Evolutionary conservation across 2,797 vertebrate genomes (phyloP).

Genomic region (Anomalospiza imberbis): DNA sequence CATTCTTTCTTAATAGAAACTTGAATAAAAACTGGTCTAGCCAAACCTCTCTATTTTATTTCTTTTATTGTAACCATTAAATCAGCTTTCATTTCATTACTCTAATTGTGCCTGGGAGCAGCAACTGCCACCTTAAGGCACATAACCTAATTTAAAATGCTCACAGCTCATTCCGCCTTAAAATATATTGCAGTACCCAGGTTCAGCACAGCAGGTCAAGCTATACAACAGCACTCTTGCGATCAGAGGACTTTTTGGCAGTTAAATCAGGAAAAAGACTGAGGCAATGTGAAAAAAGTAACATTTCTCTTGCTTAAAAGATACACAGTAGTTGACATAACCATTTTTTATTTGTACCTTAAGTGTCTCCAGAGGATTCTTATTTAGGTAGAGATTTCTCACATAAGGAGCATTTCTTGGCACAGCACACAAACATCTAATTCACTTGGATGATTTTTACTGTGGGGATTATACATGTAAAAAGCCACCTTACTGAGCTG

Average conservation of each 20-base stretch:
- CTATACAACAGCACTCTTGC: constrained; percentile 25
- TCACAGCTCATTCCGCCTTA: constrained; percentile 55
- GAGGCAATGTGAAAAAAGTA: constrained; percentile 3
- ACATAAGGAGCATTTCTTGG: constrained; percentile 47
- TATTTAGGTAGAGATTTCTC: constrained; percentile 67
- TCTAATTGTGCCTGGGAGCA: constrained; percentile 51
- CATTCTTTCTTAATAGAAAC: neutral
- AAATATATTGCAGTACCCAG: constrained; percentile 51
- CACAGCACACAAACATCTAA: constrained; percentile 62
- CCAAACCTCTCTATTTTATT: neutral
- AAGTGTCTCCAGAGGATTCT: constrained; percentile 68
- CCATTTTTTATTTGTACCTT: constrained; percentile 64
- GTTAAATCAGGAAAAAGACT: constrained; percentile 43
- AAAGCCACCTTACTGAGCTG: constrained; percentile 43
- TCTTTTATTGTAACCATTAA: constrained; percentile 35
- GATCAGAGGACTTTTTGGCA: constrained; percentile 60
- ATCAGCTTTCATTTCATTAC: constrained; percentile 31
- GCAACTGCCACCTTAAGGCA: constrained; percentile 41
- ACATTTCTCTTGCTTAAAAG: constrained; percentile 68
- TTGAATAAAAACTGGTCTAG: neutral
- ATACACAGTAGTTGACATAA: constrained; percentile 61
- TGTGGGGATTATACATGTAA: constrained; percentile 55
- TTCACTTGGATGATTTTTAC: constrained; percentile 67
- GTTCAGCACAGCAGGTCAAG: constrained; percentile 47
- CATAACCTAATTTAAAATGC: constrained; percentile 39